These are phyloP conservation scores for Myodes glareolus DNA, from an alignment of 2,113 vertebrate genomes.

Conservation along the genomic window DNA sequence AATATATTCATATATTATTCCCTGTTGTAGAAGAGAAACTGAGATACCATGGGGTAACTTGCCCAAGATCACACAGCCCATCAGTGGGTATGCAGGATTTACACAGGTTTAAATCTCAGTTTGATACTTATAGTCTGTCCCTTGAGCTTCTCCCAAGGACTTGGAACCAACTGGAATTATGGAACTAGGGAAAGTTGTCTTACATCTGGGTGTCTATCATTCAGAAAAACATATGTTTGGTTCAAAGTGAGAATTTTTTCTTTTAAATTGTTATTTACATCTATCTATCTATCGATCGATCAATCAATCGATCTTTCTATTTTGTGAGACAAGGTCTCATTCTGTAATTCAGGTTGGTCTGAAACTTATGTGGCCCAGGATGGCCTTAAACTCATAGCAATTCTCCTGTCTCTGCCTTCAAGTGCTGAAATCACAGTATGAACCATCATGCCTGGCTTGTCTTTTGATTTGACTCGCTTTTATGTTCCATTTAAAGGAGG, in stretches of 20 bases:
- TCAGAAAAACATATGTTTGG: slow-evolving; percentile 20
- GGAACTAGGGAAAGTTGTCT: not conserved
- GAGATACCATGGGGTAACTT: not conserved
- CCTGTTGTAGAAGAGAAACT: not conserved
- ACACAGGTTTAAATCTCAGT: not conserved
- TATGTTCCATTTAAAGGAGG: not conserved
- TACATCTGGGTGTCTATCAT: not conserved
- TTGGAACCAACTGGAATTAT: not conserved
- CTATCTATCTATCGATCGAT: not conserved
- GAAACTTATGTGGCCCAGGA: not conserved
- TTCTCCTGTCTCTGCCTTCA: not conserved
- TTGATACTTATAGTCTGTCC: too few relatives aligned
- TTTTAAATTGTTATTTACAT: not conserved
- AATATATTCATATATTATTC: not conserved
- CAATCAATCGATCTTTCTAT: not conserved
- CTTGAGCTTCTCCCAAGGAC: not conserved
- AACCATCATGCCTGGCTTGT: not conserved
- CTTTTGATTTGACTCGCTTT: not conserved
- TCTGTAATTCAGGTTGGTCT: not conserved
- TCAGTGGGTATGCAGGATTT: not conserved
- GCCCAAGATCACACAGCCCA: not conserved
- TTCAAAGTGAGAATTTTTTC: not conserved
- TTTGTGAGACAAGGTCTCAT: not conserved
- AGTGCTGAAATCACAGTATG: not conserved
- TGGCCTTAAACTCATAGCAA: not conserved